Evolutionary conservation across 2,888 invertebrate genomes (phyloP).

Genomic region (Lithophane ornitopus): DNA sequence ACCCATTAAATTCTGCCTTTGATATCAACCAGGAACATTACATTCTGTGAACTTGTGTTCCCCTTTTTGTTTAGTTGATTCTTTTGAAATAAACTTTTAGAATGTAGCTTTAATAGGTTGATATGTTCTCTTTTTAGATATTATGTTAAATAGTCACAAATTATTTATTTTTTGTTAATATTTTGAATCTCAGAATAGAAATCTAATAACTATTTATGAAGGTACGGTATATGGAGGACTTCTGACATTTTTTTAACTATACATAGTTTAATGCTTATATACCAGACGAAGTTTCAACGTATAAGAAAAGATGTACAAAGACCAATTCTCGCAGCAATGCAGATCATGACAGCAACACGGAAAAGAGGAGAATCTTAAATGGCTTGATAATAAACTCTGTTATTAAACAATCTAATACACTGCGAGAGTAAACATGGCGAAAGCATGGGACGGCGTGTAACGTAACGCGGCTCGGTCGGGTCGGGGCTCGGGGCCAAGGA

Average conservation of each 20-base stretch:
- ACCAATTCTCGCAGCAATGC: background rate
- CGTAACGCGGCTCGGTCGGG: constrained; percentile 56
- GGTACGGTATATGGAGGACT: background rate
- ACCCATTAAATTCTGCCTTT: constrained; percentile 62
- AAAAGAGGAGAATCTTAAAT: background rate
- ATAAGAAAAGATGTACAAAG: background rate
- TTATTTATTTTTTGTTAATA: background rate
- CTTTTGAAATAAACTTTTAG: constrained; percentile 51
- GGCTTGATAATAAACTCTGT: constrained; percentile 7
- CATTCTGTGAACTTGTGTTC: constrained; percentile 57
- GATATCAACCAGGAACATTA: constrained; percentile 56
- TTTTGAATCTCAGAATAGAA: background rate
- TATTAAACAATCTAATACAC: constrained; percentile 42
- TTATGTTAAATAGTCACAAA: background rate
- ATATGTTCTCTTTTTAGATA: constrained; percentile 15
- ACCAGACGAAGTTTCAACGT: background rate
- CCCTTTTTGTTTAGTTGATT: constrained; percentile 43
- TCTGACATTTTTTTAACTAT: background rate
- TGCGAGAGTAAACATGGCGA: constrained; percentile 34
- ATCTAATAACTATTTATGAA: background rate
- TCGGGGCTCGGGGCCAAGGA: constrained; percentile 72
- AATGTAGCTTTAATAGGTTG: constrained; percentile 25
- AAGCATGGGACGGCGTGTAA: constrained; percentile 63
- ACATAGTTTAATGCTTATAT: background rate
- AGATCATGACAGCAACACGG: background rate